phyloP scores from a whole-genome alignment of 2,888 invertebrate genomes.

The Noctua comes region DNA sequence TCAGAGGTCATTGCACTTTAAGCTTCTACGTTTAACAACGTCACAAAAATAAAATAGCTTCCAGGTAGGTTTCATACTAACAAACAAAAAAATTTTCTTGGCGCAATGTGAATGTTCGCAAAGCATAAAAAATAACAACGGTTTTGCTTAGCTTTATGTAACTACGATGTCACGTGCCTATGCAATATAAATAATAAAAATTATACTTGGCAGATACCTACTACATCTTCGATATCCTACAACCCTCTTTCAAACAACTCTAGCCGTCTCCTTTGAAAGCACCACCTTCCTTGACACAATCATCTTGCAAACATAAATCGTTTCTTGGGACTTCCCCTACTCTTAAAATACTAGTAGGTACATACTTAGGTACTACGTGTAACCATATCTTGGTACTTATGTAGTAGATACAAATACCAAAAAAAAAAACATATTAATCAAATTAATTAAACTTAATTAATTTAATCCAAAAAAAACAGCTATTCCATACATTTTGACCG shows the following conservation, averaged over 20 bases:
- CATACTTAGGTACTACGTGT: background rate
- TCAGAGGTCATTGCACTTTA: slow-evolving; percentile 34
- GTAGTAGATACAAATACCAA: background rate
- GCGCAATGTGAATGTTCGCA: background rate
- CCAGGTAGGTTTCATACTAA: background rate
- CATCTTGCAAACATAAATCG: too few relatives aligned
- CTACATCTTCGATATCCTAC: too few relatives aligned
- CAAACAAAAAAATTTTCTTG: background rate
- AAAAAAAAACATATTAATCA: too few relatives aligned
- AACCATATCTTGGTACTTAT: background rate
- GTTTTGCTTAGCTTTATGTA: background rate
- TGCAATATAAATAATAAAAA: background rate
- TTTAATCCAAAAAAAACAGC: too few relatives aligned
- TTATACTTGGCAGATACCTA: too few relatives aligned
- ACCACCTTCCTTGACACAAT: background rate
- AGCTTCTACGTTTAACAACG: slow-evolving; percentile 1
- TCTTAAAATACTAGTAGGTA: background rate
- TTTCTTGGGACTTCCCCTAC: background rate
- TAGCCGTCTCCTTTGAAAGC: background rate
- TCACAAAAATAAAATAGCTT: slow-evolving; percentile 37
- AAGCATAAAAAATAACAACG: background rate
- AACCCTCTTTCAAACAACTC: too few relatives aligned
- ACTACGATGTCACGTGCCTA: background rate
- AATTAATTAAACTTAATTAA: too few relatives aligned
- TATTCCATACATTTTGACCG: too few relatives aligned